Evolutionary conservation across 92 coral and sea anemone species (phyloP), one percentile per base, ranked within the genome.

Genomic region (Epizoanthus illoricatus): DNA sequence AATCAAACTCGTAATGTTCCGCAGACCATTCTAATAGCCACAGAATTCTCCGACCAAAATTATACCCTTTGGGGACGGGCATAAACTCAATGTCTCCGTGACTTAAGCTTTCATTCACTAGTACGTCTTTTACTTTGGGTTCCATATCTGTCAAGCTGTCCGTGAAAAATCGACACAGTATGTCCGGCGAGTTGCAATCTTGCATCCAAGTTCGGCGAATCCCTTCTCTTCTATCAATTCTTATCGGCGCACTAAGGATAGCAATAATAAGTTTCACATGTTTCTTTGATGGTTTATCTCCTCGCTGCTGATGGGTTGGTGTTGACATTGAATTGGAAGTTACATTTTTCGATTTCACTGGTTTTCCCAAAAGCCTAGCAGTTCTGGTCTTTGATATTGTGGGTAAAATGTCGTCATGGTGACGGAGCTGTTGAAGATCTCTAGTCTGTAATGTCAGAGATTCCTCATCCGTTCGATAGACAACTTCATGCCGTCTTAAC

Each of bases 1-100:
- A 96, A 42, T 96, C 92, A 70, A 93, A 96, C 17, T 91, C 82
- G 65, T 93, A 96, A 61, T 92, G 91, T 61, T 57, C 70, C 4
- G 75, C 84, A 0, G 97, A 89, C 98, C 99, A 96, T 40, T 91
- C 88, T 42, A 93, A 33, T 40, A 96, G 75, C 99, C 99, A 96
- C 33, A 96, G 75, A 69, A 93, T 81, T 64, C 99, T 74, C 72
- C 79, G 81, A 0, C 96, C 99, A 79, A 96, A 96, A 87, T 96
- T 96, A 19, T 87, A 84, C 28, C 99, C 98, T 36, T 81, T 87
- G 3, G 94, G 88, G 6, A 90, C 42, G 2, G 94, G 88, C 97
- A 93, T 93, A 58, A 93, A 93, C 20, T 90, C 97, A 12, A 93
- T 42, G 52, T 93, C 97, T 0, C 89, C 92, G 19, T 91, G 54